Percentiles rank a stretch among this genome's conserved stretches.
Conservation (phyloP, 2,888 invertebrate species). For the Deilephila porcellus region DNA sequence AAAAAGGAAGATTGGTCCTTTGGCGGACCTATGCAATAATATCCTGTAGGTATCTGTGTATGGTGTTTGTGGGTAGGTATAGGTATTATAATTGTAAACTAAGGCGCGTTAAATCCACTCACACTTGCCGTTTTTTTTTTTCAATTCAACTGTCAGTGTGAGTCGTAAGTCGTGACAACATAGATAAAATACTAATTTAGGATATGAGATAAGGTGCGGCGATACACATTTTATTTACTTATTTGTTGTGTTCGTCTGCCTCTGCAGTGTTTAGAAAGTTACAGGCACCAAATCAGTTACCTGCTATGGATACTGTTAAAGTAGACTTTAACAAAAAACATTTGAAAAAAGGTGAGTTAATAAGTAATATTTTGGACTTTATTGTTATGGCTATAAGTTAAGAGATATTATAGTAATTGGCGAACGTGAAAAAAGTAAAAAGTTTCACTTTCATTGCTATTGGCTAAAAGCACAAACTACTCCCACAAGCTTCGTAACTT, state of each 20-base stretch:
- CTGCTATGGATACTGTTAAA: not conserved
- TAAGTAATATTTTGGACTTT: no score
- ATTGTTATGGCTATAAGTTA: no score
- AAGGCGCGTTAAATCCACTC: not conserved
- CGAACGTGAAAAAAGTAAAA: no score
- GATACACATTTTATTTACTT: not conserved
- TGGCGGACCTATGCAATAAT: no score
- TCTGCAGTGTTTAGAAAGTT: not conserved
- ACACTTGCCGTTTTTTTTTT: not conserved
- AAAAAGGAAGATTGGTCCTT: no score
- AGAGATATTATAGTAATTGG: no score
- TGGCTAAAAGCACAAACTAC: no score
- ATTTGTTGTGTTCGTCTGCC: no score
- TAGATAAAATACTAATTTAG: not conserved
- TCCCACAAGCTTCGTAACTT: no score
- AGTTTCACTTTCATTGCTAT: no score
- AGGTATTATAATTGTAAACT: not conserved
- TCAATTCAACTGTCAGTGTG: not conserved
- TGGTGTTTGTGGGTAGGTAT: no score
- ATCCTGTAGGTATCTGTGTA: no score
- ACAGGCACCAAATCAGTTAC: not conserved
- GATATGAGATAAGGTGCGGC: not conserved
- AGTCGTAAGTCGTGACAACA: not conserved
- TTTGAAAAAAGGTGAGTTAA: not conserved
- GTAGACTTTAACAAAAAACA: slow-evolving; percentile 2